Evolutionary conservation across 2,888 invertebrate species (phyloP), one percentile per base, ranked within the genome.

Genomic region (Mechanitis mazaeus): DNA sequence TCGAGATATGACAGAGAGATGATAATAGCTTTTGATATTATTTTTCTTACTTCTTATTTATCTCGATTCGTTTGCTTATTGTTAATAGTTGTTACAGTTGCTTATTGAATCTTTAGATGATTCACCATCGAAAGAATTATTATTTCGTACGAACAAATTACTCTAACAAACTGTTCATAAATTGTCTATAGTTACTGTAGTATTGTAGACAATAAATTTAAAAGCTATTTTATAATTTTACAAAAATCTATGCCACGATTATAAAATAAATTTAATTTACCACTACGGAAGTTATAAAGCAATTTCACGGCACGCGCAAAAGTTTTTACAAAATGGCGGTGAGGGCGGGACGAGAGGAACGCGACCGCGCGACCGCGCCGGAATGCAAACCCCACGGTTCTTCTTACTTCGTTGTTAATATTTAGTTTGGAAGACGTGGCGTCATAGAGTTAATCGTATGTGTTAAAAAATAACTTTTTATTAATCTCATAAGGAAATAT

Each of bases 281-380:
- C 46, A 45, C 31, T 33, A 35, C 35, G 35, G 54, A 45, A 61
- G 20, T 58, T 42, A 47, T 56, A 63, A 58, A 45, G 63, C 46
- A 58, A 64, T 65, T 60, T 64, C 47, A 63, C 54, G 56, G 55
- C 38, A 62, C 63, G 56, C 64, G 59, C 59, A 62, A 66, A 20
- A 63, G 65, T 68, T 64, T 68, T 64, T 63, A 72, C 71, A 77
- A 75, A 75, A 77, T 68, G 70, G 68, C 70, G 65, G 64, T 67
- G 61, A 59, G 58, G 67, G 68, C 66, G 65, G 64, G 69, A 69
- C 70, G 73, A 71, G 67, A 61, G 81, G 83, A 80, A 84, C 84
- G 81, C 60, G 58, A 66, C 64, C 58, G 53, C 55, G 63, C 56
- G 66, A 68, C 70, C 67, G 67, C 67, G 33, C 64, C 59, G 66